Base-by-base conservation (phyloP, 2,797 vertebrate species). In the Sebastes vulpes region DNA sequence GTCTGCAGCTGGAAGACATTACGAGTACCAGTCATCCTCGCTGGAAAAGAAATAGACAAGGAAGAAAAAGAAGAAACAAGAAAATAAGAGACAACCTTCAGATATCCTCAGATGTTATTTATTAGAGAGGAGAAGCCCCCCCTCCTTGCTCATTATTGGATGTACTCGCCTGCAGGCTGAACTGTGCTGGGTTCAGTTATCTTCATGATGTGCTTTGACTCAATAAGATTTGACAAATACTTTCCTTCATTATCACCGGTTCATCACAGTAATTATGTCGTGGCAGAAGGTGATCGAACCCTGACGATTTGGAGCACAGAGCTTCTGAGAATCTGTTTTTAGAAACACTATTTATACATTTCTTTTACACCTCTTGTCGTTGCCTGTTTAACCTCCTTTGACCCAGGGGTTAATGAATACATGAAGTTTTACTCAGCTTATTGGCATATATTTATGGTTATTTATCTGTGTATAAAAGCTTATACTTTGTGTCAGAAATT, bases 71-170 rank as follows among this genome's bases (percentile, higher is more conserved):
- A 79, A 90, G 87, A 85, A 92, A 88, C 84, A 87, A 74, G 81
- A 92, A 92, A 91, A 96, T 94, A 96, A 92, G 96, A 96, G 92
- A 94, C 94, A 97, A 96, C 96, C 95, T 97, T 96, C 89, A 96
- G 95, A 96, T 94, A 85, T 87, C 82, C 90, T 97, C 97, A 97
- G 94, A 96, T 98, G 97, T 93, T 97, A 96, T 96, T 96, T 94
- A 96, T 97, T 97, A 97, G 77, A 81, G 84, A 75, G 77, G 84
- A 95, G 95, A 95, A 94, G 85, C 92, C 90, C 94, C 29, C 23
- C 60, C 48, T 29, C 32, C 10, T 25, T 9, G 92, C 96, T 96
- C 96, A 96, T 97, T 96, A 96, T 93, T 93, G 92, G 76, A 94
- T 91, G 94, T 88, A 82, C 93, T 92, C 91, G 95, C 96, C 96